Evolutionary conservation across 2,113 vertebrate genomes (phyloP).

Genomic region (Gorsachius goisagi): DNA sequence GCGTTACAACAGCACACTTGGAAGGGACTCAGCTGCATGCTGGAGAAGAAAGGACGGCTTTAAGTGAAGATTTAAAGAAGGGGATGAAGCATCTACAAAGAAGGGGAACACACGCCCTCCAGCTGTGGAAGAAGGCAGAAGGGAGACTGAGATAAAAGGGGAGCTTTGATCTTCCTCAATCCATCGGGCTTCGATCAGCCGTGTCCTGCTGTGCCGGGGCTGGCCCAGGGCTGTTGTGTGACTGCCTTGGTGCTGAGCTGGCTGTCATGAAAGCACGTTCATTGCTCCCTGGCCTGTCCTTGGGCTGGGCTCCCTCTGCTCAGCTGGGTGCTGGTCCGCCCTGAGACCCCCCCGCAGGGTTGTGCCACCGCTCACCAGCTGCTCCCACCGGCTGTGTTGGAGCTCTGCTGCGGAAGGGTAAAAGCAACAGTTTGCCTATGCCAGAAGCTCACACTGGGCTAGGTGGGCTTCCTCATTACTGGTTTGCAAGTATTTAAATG

Average conservation of each 20-base stretch:
- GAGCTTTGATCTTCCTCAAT: slow-evolving; percentile 50
- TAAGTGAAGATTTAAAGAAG: slow-evolving; percentile 53
- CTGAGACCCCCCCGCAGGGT: neutral
- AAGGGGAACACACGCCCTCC: slow-evolving; percentile 61
- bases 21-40: slow-evolving; percentile 28
- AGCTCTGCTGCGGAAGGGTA: neutral
- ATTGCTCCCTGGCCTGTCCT: neutral
- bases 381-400: fast-evolving
- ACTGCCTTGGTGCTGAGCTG: neutral
- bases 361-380: fast-evolving
- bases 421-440: neutral
- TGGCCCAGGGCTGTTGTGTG: neutral
- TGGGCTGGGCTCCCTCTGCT: neutral
- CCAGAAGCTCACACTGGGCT: neutral
- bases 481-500: neutral
- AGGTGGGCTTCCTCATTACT: neutral
- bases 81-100: slow-evolving; percentile 51
- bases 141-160: slow-evolving; percentile 53
- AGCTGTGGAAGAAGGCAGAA: slow-evolving; percentile 63
- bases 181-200: slow-evolving; percentile 2
- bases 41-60: slow-evolving; percentile 54
- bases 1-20: neutral
- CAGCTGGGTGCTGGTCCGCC: neutral
- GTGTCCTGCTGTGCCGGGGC: neutral
- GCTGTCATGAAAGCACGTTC: neutral